Base-by-base conservation (phyloP, 2,797 vertebrate species). In the Periophthalmus magnuspinnatus region DNA sequence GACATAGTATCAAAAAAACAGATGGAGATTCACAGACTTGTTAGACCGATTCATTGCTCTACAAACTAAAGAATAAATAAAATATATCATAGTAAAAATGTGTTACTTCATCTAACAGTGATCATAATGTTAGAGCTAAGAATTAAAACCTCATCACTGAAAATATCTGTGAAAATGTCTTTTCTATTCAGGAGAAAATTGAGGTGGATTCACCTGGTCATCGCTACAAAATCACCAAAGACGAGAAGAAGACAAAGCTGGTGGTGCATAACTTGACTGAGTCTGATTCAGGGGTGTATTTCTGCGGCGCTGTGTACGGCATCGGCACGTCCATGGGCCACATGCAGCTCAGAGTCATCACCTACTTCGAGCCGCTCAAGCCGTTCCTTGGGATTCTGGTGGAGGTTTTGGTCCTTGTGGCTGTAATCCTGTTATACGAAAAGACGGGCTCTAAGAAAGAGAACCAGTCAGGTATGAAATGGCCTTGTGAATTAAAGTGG, bases 311-410 rank as follows among this genome's bases (percentile, higher is more conserved):
- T 0, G 28, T 81, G 41, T 98, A 95, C 74, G 21, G 65, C 3
- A 75, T 96, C 38, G 81, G 89, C 5, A 77, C 71, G 59, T 88
- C 86, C 0, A 70, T 82, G 73, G 70, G 79, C 9, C 81, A 36
- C 0, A 8, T 94, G 57, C 45, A 92, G 0, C 85, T 99, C 14
- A 92, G 67, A 66, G 94, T 98, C 60, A 90, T 98, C 63, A 93
- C 86, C 24, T 86, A 94, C 50, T 10, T 81, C 16, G 95, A 91
- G 64, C 96, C 97, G 32, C 92, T 98, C 67, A 98, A 96, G 78
- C 95, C 94, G 0, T 98, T 98, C 78, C 1, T 96, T 2, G 92
- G 69, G 64, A 90, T 98, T 65, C 60, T 93, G 62, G 79, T 77
- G 0, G 96, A 97, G 76, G 97, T 96, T 28, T 3, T 90, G 10